These are phyloP conservation scores for Apis cerana DNA, from an alignment of 1,140 invertebrate species.

Conservation along the genomic window DNA sequence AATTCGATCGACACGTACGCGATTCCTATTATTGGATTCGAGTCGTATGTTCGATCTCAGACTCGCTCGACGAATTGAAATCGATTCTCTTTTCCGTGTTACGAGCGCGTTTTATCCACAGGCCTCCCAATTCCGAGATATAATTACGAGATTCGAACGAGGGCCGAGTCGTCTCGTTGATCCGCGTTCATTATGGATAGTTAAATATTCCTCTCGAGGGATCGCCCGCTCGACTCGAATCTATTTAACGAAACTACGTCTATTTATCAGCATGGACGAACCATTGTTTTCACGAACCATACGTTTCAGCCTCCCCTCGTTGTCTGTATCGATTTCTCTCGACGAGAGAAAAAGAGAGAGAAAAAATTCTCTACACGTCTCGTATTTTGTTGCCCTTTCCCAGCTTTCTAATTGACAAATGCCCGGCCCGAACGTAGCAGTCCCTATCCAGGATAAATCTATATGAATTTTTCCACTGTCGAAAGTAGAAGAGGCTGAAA, in stretches of 20 bases:
- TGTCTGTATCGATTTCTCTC: background rate
- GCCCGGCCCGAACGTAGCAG: background rate
- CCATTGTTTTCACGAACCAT: background rate
- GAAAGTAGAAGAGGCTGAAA: slow-evolving; percentile 5
- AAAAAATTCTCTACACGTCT: slow-evolving; percentile 2
- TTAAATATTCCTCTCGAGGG: slow-evolving; percentile 24
- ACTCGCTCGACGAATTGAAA: slow-evolving; percentile 13
- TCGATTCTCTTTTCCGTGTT: slow-evolving; percentile 7
- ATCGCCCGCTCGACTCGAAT: background rate
- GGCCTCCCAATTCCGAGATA: background rate
- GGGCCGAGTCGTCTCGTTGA: background rate
- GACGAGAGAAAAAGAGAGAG: too few species aligned
- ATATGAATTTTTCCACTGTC: slow-evolving; percentile 47
- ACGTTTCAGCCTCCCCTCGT: background rate
- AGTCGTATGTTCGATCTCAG: background rate
- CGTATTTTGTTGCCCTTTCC: slow-evolving; percentile 27
- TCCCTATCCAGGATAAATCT: slow-evolving; percentile 26
- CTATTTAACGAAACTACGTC: slow-evolving; percentile 12
- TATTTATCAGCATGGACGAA: slow-evolving; percentile 18
- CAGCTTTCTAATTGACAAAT: slow-evolving; percentile 45
- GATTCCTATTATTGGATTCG: background rate
- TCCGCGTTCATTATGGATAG: background rate
- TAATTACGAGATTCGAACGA: background rate
- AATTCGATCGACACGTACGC: slow-evolving; percentile 22
- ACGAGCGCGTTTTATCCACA: background rate